Base-by-base conservation (phyloP, 2,113 vertebrate species). In the Myocastor coypus region DNA sequence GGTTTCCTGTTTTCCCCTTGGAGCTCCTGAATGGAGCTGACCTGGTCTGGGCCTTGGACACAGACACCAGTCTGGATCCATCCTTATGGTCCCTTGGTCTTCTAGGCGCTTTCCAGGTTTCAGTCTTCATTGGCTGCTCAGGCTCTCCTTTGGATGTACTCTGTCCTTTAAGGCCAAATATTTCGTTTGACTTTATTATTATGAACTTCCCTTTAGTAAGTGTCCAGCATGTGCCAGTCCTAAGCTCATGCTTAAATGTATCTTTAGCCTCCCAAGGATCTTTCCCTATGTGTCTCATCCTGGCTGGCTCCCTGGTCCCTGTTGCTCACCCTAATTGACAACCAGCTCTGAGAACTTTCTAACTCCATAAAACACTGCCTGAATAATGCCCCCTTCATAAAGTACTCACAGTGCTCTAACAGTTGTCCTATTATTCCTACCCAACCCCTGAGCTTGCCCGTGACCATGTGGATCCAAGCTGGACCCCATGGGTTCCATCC, bases 221-320 rank as follows among this genome's bases (percentile, higher is more conserved):
- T 22, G 9, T 30, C 63, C 32, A 40, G 3, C 24, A 13, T 0
- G 12, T 4, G n/a, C 0, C 6, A 40, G 40, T 12, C 13, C 14
- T 1, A 37, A 0, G 28, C 26, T 34, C 55, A 24, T 42, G 40
- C 11, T 55, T 55, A 83, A n/a, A 14, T 14, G 42, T 5, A 32
- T 2, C 2, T 3, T 14, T 37, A 40, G 52, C 22, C 42, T 84
- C 42, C 7, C 19, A 50, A 3, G 14, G 28, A 22, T 17, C 46
- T 20, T 32, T 19, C 12, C 34, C 17, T 24, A 34, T 19, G 1
- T 0, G 0, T 11, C 16, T 28, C 12, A 0, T n/a, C 17, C 7
- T 13, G 19, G 32, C 52, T 64, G 63, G 61, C 14, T 55, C n/a
- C 59, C 66, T 8, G 40, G 77, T 16, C 20, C 28, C 85, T 34